These are phyloP conservation scores for Pelodiscus sinensis DNA, from an alignment of 2,113 vertebrate genomes.

Conservation along the genomic window DNA sequence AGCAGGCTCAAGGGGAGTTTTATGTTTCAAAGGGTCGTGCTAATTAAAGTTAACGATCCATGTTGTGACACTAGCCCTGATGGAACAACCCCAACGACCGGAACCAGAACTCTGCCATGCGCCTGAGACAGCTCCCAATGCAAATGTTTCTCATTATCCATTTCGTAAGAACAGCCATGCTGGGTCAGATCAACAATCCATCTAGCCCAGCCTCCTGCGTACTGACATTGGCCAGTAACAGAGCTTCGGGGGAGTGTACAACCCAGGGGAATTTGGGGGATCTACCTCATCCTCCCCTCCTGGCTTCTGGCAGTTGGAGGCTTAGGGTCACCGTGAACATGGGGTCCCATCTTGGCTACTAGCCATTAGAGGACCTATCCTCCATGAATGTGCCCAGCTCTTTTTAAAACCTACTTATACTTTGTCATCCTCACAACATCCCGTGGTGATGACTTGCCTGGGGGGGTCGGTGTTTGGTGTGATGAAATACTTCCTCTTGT, in stretches of 20 bases:
- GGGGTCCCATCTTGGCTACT: background rate
- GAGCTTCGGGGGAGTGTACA: background rate
- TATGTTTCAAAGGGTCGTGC: background rate
- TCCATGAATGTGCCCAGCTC: background rate
- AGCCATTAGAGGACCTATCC: background rate
- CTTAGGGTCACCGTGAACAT: background rate
- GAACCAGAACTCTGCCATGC: background rate
- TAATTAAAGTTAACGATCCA: background rate
- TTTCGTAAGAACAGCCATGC: background rate
- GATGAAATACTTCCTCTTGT: background rate
- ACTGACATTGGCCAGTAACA: background rate
- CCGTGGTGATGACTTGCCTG: background rate
- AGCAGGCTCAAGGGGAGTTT: background rate
- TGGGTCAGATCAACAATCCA: background rate
- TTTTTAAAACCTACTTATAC: background rate
- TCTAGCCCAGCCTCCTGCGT: background rate
- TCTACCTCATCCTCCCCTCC: background rate
- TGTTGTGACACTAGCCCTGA: background rate
- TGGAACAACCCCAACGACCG: background rate
- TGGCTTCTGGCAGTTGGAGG: background rate
- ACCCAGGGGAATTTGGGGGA: background rate
- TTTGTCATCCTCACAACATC: background rate
- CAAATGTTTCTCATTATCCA: slow-evolving; percentile 5
- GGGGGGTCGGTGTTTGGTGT: background rate
- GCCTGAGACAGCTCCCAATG: background rate